Conservation (phyloP, 2,888 invertebrate species). For the Sminthurides aquaticus region DNA sequence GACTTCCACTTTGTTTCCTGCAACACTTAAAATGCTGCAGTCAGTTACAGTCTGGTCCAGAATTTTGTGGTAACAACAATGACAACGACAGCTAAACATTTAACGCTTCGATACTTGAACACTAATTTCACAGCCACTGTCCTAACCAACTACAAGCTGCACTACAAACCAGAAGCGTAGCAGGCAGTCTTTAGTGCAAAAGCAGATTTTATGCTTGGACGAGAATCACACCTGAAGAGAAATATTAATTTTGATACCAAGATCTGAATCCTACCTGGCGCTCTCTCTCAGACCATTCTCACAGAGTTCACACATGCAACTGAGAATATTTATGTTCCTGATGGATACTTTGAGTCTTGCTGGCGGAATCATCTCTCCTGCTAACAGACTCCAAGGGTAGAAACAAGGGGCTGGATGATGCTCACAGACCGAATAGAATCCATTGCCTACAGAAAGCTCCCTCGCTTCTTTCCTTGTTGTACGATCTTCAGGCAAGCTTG, state of each 20-base stretch:
- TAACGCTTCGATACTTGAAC: neutral
- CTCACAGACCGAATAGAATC: no score
- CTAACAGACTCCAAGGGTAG: no score
- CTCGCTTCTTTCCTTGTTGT: no score
- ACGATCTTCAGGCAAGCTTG: no score
- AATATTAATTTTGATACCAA: neutral
- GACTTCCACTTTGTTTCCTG: no score
- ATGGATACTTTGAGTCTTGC: neutral
- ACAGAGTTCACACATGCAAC: conserved; percentile 5
- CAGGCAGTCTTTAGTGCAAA: neutral
- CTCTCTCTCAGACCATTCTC: neutral
- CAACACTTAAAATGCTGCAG: neutral
- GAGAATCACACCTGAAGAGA: neutral
- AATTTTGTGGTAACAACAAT: neutral
- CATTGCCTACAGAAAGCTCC: no score
- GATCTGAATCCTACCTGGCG: neutral
- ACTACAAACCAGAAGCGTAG: neutral
- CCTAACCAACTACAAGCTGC: neutral
- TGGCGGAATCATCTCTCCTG: neutral
- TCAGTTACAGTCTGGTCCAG: neutral
- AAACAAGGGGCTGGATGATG: no score
- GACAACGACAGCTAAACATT: neutral
- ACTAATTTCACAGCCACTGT: neutral
- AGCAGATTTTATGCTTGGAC: neutral
- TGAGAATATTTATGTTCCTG: conserved; percentile 4